Conservation (phyloP, 2,888 invertebrate genomes). For the Byasa hedistus region DNA sequence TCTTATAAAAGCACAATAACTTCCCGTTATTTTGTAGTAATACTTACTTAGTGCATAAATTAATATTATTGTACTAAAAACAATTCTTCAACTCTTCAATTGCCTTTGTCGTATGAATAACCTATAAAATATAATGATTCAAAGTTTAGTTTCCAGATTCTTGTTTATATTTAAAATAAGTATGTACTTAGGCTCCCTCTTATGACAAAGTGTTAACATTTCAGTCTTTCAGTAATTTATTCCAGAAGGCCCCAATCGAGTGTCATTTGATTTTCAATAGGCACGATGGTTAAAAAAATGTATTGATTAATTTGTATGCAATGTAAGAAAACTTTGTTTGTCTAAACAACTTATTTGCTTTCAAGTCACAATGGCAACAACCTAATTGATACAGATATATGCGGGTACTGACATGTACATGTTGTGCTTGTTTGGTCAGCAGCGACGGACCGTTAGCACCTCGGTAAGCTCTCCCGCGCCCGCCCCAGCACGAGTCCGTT, state of each 20-base stretch:
- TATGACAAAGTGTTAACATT: too few species aligned
- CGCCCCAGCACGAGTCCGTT: constrained; percentile 44
- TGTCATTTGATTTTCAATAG: constrained; percentile 7
- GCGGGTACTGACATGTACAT: constrained; percentile 76
- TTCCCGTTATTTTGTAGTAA: too few species aligned
- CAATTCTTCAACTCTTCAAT: too few species aligned
- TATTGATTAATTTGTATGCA: constrained; percentile 1
- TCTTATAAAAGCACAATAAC: too few species aligned
- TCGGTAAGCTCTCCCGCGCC: constrained; percentile 73
- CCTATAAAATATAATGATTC: too few species aligned
- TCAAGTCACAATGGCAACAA: constrained; percentile 38
- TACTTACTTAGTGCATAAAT: too few species aligned
- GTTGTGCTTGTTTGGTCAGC: constrained; percentile 79
- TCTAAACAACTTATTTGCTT: constrained; percentile 37
- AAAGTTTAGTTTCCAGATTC: too few species aligned
- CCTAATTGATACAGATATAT: constrained; percentile 58
- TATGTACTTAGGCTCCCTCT: too few species aligned
- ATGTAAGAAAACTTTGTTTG: constrained; percentile 4
- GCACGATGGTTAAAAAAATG: constrained; percentile 10
- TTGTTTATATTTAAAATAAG: too few species aligned
- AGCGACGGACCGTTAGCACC: constrained; percentile 78
- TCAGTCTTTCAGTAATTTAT: constrained; percentile 4
- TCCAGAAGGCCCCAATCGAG: constrained; percentile 6
- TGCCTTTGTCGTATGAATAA: too few species aligned
- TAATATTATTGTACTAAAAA: too few species aligned